Evolutionary conservation across 2,797 vertebrate genomes (phyloP).

Genomic region (Champsocephalus gunnari): DNA sequence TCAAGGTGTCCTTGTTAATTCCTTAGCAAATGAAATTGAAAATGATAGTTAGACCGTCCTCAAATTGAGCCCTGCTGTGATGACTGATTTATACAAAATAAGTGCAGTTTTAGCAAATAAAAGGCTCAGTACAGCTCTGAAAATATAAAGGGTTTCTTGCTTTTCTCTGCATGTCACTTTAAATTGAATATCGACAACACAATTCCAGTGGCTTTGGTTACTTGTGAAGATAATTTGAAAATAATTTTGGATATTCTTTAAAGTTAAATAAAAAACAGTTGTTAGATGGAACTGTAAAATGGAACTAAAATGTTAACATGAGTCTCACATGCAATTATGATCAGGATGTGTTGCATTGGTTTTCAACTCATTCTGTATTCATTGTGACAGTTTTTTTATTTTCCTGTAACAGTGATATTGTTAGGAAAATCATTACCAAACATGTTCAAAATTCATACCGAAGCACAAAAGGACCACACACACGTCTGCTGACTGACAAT

Average conservation of each 20-base stretch:
- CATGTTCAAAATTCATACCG: neutral
- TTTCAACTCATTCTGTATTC: neutral
- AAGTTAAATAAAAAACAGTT: conserved; percentile 3
- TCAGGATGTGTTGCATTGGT: neutral
- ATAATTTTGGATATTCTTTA: conserved; percentile 6
- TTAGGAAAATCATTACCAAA: neutral
- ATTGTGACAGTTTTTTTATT: neutral
- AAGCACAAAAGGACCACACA: conserved; percentile 1
- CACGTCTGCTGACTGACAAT: conserved; percentile 22
- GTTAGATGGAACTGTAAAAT: conserved; percentile 2
- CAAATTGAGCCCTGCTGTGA: neutral
- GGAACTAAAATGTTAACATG: neutral
- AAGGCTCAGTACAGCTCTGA: neutral
- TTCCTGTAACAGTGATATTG: neutral
- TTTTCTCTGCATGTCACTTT: neutral
- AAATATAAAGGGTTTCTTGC: neutral
- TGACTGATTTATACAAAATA: conserved; percentile 1
- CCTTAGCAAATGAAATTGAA: neutral
- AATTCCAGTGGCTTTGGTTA: neutral
- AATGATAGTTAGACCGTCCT: conserved; percentile 5
- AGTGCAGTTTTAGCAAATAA: neutral
- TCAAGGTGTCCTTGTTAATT: conserved; percentile 6
- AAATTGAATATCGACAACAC: neutral
- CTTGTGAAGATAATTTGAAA: conserved; percentile 5
- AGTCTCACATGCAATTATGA: neutral